phyloP scores from a whole-genome alignment of 2,113 vertebrate species.

The Callithrix jacchus region DNA sequence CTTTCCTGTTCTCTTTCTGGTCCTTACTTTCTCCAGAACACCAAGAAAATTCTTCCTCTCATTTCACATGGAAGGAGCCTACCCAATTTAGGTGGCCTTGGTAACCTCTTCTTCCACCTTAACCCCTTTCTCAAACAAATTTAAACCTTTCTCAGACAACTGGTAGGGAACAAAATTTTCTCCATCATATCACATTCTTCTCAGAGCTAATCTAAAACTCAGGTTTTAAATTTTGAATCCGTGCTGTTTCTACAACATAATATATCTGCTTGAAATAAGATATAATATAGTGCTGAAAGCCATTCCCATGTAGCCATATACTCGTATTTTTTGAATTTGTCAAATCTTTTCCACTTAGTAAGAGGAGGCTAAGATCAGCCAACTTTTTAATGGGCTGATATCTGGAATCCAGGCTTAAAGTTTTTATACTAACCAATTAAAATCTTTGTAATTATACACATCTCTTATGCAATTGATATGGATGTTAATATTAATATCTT shows the following conservation, averaged over 20 bases:
- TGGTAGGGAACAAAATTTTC: not conserved
- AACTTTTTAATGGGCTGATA: conserved; percentile 27
- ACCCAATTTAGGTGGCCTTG: not conserved
- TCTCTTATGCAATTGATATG: conserved; percentile 4
- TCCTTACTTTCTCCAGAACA: not conserved
- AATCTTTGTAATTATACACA: conserved; percentile 6
- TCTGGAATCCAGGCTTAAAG: not conserved
- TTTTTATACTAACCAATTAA: conserved; percentile 25
- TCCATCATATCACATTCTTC: not conserved
- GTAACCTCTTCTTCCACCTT: not conserved
- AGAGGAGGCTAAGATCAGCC: not conserved
- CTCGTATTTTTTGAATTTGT: conserved; percentile 19
- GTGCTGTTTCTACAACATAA: not conserved
- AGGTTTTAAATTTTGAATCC: not conserved
- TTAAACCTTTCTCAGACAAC: not conserved
- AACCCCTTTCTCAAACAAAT: not conserved
- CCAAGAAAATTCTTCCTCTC: not conserved
- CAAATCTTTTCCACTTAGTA: not conserved
- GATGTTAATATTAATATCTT: not conserved
- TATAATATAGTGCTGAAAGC: not conserved
- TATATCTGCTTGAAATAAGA: conserved; percentile 13
- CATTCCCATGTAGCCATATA: not conserved
- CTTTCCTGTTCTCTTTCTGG: not conserved
- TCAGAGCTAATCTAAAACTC: not conserved
- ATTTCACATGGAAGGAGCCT: not conserved